Evolutionary conservation across 2,797 vertebrate species (phyloP).

Genomic region (Muraenolepis orangiensis): DNA sequence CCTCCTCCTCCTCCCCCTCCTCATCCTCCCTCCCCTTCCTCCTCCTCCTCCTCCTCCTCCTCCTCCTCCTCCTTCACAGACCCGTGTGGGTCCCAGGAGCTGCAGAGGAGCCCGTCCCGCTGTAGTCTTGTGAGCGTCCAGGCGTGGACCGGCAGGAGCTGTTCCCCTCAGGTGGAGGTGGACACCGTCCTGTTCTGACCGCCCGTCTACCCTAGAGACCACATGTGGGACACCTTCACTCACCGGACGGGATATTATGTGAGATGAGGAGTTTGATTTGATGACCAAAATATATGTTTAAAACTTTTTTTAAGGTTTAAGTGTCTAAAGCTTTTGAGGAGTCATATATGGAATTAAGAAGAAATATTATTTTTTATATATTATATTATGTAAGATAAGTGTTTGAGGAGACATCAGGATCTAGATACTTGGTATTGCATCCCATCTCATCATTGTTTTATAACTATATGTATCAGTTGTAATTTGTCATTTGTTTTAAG

Average conservation of each 20-base stretch:
- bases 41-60: constrained; percentile 26
- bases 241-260: constrained; percentile 17
- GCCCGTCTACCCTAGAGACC: constrained; percentile 29
- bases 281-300: no score
- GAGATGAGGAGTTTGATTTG: no score
- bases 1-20: no score
- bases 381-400: not conserved
- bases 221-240: constrained; percentile 39
- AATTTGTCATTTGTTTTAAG: no score
- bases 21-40: no score
- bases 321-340: no score
- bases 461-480: not conserved
- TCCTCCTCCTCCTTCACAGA: constrained; percentile 46
- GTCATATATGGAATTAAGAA: no score
- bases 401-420: no score
- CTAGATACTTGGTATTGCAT: no score
- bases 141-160: constrained; percentile 48
- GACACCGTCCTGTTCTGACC: constrained; percentile 75
- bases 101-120: constrained; percentile 42
- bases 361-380: no score
- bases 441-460: no score
- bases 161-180: constrained; percentile 57
- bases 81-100: constrained; percentile 37
- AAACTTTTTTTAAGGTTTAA: no score
- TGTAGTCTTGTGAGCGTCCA: constrained; percentile 53